Percentiles rank a stretch among this genome's conserved stretches.
Evolutionary conservation across 2,797 vertebrate genomes (phyloP).

Genomic region (Dallia pectoralis): DNA sequence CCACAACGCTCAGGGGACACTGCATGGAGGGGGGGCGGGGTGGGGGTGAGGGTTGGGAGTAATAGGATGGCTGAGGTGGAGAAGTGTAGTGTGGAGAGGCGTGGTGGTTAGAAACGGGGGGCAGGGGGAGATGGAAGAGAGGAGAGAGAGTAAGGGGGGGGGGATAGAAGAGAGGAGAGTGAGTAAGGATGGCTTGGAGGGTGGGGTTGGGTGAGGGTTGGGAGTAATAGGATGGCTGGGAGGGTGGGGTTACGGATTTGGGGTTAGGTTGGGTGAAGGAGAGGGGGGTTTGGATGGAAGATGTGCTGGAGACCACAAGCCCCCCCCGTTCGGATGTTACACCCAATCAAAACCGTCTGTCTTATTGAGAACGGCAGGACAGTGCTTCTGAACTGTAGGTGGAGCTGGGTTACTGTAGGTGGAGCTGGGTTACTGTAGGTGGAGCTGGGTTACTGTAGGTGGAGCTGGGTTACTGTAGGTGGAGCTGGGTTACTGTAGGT

Average conservation of each 20-base stretch:
- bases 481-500: not conserved
- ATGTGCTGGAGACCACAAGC: not conserved
- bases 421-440: not conserved
- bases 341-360: not conserved
- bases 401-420: not conserved
- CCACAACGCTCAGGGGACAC: slow-evolving; percentile 28
- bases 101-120: too few species aligned
- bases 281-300: not conserved
- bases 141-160: not conserved
- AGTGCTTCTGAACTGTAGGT: not conserved
- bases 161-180: not conserved
- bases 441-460: not conserved
- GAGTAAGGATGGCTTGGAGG: not conserved
- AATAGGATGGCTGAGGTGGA: not conserved
- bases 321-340: not conserved
- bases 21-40: slow-evolving; percentile 6
- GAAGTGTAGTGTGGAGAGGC: too few species aligned
- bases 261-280: not conserved
- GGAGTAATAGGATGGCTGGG: not conserved
- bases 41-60: not conserved
- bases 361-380: not conserved
- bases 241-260: not conserved
- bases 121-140: not conserved
- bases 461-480: not conserved
- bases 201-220: not conserved